These are phyloP conservation scores for Meiosimyza decipiens DNA, from an alignment of 2,888 invertebrate genomes.

Conservation along the genomic window DNA sequence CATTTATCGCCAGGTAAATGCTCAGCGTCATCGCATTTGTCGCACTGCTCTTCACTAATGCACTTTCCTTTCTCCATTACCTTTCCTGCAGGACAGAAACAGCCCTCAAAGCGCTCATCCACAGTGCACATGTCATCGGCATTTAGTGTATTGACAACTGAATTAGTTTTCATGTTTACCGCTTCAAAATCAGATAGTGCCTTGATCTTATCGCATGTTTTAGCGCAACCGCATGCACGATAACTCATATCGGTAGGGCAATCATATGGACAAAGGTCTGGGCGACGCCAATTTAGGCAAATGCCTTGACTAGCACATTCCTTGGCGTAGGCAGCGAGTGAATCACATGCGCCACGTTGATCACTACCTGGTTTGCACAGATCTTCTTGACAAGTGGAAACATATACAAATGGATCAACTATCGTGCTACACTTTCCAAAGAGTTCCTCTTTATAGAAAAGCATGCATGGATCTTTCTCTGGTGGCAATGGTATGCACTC, in stretches of 20 bases:
- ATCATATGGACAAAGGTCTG: conserved; percentile 73
- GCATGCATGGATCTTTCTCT: conserved; percentile 75
- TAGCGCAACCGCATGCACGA: conserved; percentile 63
- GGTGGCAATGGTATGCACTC: conserved; percentile 71
- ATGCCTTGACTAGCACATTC: conserved; percentile 78
- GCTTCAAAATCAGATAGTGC: conserved; percentile 56
- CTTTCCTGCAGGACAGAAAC: conserved; percentile 84
- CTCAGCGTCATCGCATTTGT: conserved; percentile 79
- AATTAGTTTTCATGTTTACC: conserved; percentile 56
- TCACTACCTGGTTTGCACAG: conserved; percentile 71
- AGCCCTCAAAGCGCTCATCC: conserved; percentile 75
- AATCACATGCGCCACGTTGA: conserved; percentile 72
- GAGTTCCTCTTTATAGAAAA: conserved; percentile 70
- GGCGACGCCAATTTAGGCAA: conserved; percentile 79
- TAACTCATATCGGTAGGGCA: conserved; percentile 67
- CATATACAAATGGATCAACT: conserved; percentile 76
- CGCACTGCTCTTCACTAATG: conserved; percentile 74
- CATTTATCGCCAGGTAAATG: conserved; percentile 75
- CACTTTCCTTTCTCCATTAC: conserved; percentile 80
- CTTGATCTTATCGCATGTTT: conserved; percentile 62
- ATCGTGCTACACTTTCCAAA: conserved; percentile 80
- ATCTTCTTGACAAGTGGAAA: conserved; percentile 78
- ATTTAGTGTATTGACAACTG: conserved; percentile 53
- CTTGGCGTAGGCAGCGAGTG: conserved; percentile 78
- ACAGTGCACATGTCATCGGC: conserved; percentile 66